Base-by-base conservation (phyloP, 2,113 vertebrate genomes). In the Okapia johnstoni region DNA sequence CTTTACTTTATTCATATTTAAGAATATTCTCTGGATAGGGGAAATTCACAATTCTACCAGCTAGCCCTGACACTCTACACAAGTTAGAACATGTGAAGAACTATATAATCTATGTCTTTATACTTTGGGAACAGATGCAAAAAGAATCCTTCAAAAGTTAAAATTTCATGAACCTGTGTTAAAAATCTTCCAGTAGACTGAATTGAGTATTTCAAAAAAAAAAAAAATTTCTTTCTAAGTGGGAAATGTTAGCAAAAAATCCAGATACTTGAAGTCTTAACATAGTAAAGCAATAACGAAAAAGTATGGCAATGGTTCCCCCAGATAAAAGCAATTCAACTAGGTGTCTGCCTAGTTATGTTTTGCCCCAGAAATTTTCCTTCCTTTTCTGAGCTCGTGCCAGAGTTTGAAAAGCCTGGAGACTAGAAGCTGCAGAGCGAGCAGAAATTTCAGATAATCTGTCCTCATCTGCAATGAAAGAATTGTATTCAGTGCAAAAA, bases 401-500 rank as follows among this genome's bases (percentile, higher is more conserved):
- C 97, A 99, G 97, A 66, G 99, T 98, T 97, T 99, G 99, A 96
- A 99, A 99, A 0, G 99, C 99, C 63, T 98, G 98, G 1, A 99
- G 99, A 93, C 99, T 99, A 30, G 99, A 99, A 15, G 99, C 99
- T 80, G 99, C 99, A 0, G 99, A 99, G 52, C 98, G 98, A 94
- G 98, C 99, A 88, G 99, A 99, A 91, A 99, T 99, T 98, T 99
- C 98, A 66, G 99, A 99, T 97, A 99, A 97, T 92, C 98, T 99
- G 98, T 99, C 99, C 89, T 99, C 99, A 89, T 98, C 98, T 98
- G 94, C 48, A 97, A 97, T 5, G 52, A 95, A 93, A 97, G 55
- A 96, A 89, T 87, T 28, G 95, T 2, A 88, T 23, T 94, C 40
- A 94, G 14, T 19, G 28, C 11, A 92, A 94, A 93, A 88, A 93